Evolutionary conservation across 1,140 invertebrate species (phyloP), one percentile per base, ranked within the genome.

Genomic region (Pseudomyrmex flavicornis): DNA sequence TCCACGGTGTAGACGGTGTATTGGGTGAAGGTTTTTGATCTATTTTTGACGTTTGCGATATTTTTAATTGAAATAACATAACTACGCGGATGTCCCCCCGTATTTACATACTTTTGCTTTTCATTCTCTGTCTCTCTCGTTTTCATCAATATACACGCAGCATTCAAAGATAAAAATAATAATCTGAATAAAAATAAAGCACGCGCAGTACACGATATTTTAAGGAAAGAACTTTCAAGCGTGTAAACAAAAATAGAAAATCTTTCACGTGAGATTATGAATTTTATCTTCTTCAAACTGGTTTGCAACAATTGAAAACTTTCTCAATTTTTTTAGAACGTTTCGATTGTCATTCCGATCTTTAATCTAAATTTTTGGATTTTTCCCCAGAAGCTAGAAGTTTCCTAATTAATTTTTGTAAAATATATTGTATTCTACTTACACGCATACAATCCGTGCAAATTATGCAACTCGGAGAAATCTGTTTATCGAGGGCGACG

Each of bases 121-220:
- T 68, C 44, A 8, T 50, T 50, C 17, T 17, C 17, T 17, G n/a
- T 50, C 22, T 72, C 26, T 54, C 12, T 50, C 20, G 54, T 15
- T 48, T 70, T 22, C 22, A 15, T n/a, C n/a, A 59, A 35, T 26
- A 26, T 4, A 26, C 46, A 22, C 22, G 54, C 15, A n/a, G 17
- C 44, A 17, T 17, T 66, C 4, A n/a, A 20, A 35, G 35, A 35
- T 52, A 46, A 54, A 35, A 17, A 68, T 56, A 17, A 68, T 56
- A 22, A 20, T 69, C 54, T 13, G 22, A 56, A 54, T 46, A 46
- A 46, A 46, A 50, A 58, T 17, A 12, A 59, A 76, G 17, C 15
- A 15, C 44, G 17, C 52, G 26, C 69, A 35, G 66, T 80, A 80
- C 70, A 80, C 76, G 26, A 70, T 26, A 7, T 72, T 66, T 72